Base-by-base conservation (phyloP, 2,113 vertebrate genomes). In the Bucco capensis region DNA sequence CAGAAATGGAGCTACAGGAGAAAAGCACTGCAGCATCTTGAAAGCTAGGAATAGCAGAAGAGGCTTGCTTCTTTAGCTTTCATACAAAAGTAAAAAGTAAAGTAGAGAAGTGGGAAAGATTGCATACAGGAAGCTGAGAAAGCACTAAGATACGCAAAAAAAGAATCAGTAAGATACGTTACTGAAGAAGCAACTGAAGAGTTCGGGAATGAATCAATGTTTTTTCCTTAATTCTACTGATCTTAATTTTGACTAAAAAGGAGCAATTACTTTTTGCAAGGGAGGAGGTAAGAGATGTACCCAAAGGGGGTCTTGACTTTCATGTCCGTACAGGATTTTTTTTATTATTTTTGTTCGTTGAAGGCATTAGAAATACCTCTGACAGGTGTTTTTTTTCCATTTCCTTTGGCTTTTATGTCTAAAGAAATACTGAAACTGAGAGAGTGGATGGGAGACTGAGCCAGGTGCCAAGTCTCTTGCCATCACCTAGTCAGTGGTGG, bases 391-490 rank as follows among this genome's bases (percentile, higher is more conserved):
- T n/a, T 76, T 83, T 83, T 86, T 91, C 83, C 73, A 67, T 96
- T 96, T 97, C 93, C 86, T 79, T 94, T 97, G 93, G 84, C 81
- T 76, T 92, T 83, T 23, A 7, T 77, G 70, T 86, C 65, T 83
- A 67, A 90, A 88, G 78, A 94, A 90, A 90, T 85, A 79, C 89
- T 88, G 78, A 83, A 12, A 65, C 42, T 70, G 58, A 53, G 91
- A 93, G 69, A 92, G 53, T 21, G 27, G 49, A 67, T 70, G 79
- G 15, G 67, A 73, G 90, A 66, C 77, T 84, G 35, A 90, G 87
- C 94, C 92, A 96, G 93, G 89, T 95, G 94, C 90, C 87, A 95
- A 91, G 62, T 38, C 70, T 95, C 82, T 96, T 92, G n/a, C n/a
- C 83, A 86, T 93, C 94, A 91, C 84, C 93, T 89, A 95, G 90